Base-by-base conservation (phyloP, 1,140 invertebrate species). In the Linepithema humile region DNA sequence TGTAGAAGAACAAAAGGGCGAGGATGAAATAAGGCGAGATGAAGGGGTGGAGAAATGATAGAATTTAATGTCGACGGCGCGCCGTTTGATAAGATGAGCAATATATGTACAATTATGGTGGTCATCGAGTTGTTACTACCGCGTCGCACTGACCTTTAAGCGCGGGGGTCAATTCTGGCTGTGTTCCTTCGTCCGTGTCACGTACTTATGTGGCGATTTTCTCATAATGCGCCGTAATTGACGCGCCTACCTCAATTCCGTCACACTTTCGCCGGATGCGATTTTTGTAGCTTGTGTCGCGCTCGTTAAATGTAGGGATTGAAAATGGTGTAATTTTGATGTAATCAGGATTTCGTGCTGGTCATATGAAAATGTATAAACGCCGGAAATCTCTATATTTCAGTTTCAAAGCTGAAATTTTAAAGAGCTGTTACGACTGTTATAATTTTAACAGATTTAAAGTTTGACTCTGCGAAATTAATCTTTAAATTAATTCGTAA, bases 61-160 rank as follows among this genome's bases (percentile, higher is more conserved):
- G 85, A 84, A 88, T 86, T 88, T 84, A 88, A 89, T 88, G 88
- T 60, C 53, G 72, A 75, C 85, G 88, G 73, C 85, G 80, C 87
- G 87, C 75, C 82, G 87, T 89, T 89, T 88, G 82, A 89, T 89
- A 88, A 88, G 86, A 88, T 78, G 86, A 72, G 83, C 84, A 85
- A 89, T 89, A 88, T 86, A 86, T 82, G 83, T 90, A 77, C 83
- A 88, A 87, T 89, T 69, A 90, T 69, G 78, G 80, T 89, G 83
- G 74, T 88, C 84, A 86, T 89, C 88, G 88, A 89, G 87, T 89
- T 80, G 89, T 84, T 89, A 84, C 75, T 86, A 87, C 64, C 82
- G 82, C 82, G 77, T 85, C 85, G 74, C 55, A 32, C 87, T 89
- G 87, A 89, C 88, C 88, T 89, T 89, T 89, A 88, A 87, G 82